Percentiles rank a stretch among this genome's conserved stretches.
Evolutionary conservation across 2,888 invertebrate species (phyloP).

Genomic region (Schizaphis graminum): DNA sequence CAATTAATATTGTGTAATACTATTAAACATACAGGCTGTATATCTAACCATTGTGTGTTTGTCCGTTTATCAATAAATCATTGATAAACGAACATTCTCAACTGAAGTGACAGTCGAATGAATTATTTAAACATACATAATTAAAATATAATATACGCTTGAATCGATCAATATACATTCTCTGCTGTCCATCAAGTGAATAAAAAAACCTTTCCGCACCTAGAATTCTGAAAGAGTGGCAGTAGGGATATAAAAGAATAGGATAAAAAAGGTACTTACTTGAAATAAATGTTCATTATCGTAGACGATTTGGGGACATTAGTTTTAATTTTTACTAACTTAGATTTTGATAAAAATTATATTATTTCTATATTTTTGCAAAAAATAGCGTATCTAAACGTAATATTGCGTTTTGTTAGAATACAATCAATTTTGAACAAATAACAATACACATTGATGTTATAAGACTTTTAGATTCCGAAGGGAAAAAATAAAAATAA

Average conservation of each 20-base stretch:
- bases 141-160: not conserved
- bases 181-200: slow-evolving; percentile 6
- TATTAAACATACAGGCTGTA: not conserved
- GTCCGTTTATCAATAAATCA: not conserved
- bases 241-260: not conserved
- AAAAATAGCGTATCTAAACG: not conserved
- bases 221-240: not conserved
- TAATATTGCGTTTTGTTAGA: not conserved
- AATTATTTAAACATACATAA: not conserved
- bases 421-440: not conserved
- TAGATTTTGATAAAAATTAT: not conserved
- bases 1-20: not conserved
- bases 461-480: not conserved
- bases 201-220: slow-evolving; percentile 23
- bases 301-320: not conserved
- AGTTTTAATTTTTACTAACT: not conserved
- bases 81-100: not conserved
- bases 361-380: not conserved
- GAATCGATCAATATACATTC: slow-evolving; percentile 1
- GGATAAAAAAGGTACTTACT: not conserved
- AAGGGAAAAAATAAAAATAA: not conserved
- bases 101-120: slow-evolving; percentile 8
- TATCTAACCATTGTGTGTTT: not conserved
- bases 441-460: not conserved
- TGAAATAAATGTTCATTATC: not conserved